Base-by-base conservation (phyloP, 1,140 invertebrate genomes). In the Drosophila chauvacae region DNA sequence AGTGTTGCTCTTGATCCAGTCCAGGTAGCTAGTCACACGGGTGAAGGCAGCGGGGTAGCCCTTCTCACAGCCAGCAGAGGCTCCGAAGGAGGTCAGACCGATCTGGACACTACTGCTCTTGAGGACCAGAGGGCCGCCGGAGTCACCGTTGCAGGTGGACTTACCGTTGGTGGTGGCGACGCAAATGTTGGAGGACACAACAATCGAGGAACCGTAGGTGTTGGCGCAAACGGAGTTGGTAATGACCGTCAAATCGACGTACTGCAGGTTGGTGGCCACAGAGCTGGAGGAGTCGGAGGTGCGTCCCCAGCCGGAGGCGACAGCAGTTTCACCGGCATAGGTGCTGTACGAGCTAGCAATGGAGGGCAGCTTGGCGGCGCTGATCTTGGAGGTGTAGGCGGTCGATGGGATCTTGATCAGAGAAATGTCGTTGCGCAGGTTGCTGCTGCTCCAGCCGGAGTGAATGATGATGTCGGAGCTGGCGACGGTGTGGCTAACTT, bases 81-180 rank as follows among this genome's bases (percentile, higher is more conserved):
- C 91, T 42, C 93, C 94, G 83, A 94, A 95, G 6, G 94, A 94
- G 18, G 93, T 94, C 13, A 95, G 79, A 80, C 94, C 94, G 64
- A 94, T 71, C 62, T 81, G 80, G 14, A 64, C 18, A 2, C 0
- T 20, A 23, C n/a, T 9, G 3, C 7, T 0, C 7, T 9, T 11
- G 2, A 23, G n/a, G 16, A 93, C 91, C 60, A 94, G 83, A 72
- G 93, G 94, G 61, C 93, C 93, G 68, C 93, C 93, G 53, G 93
- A 94, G 76, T 94, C 94, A 37, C 94, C 93, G 42, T 78, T 80
- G 80, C 91, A 92, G 58, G 91, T 92, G 59, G 91, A 92, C 13
- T 35, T 3, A 9, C 50, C 63, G 51, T 90, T 50, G 48, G 33
- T 0, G 18, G 86, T 90, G 35, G 20, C 0, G 0, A 88, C 47